These are phyloP conservation scores for Erythrocercus mccallii DNA, from an alignment of 2,113 vertebrate genomes.

Conservation along the genomic window DNA sequence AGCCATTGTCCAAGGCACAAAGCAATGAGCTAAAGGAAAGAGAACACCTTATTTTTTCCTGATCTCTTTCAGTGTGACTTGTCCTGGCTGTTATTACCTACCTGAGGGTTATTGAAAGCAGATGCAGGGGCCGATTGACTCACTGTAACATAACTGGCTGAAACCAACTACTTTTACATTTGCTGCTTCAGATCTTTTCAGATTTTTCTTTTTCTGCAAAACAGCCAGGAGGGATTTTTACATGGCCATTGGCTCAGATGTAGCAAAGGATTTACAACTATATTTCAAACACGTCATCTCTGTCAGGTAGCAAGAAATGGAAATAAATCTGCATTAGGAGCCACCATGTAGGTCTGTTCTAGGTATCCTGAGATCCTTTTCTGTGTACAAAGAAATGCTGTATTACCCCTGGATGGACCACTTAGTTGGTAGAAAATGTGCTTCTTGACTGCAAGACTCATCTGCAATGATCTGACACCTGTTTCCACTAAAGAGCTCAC, in stretches of 20 bases:
- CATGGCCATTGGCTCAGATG: background rate
- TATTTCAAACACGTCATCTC: background rate
- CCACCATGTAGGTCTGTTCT: background rate
- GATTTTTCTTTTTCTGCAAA: background rate
- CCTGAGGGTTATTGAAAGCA: background rate
- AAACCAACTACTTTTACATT: background rate
- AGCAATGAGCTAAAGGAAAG: accelerated
- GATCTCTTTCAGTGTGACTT: background rate
- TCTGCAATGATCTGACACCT: accelerated
- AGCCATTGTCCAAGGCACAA: background rate
- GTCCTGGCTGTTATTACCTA: background rate
- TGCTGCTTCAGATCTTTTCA: background rate
- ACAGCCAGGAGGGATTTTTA: background rate
- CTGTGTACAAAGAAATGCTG: background rate
- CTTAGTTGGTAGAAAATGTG: background rate
- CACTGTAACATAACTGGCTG: background rate
- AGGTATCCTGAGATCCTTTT: background rate
- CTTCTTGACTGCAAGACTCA: background rate
- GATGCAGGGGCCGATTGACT: background rate
- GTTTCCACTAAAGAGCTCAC: background rate
- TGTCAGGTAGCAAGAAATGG: background rate
- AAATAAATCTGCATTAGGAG: background rate
- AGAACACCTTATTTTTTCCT: background rate
- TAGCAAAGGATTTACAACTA: background rate
- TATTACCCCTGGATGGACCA: conserved; percentile 9